phyloP scores from a whole-genome alignment of 2,888 invertebrate genomes.

The Gibbula magus region DNA sequence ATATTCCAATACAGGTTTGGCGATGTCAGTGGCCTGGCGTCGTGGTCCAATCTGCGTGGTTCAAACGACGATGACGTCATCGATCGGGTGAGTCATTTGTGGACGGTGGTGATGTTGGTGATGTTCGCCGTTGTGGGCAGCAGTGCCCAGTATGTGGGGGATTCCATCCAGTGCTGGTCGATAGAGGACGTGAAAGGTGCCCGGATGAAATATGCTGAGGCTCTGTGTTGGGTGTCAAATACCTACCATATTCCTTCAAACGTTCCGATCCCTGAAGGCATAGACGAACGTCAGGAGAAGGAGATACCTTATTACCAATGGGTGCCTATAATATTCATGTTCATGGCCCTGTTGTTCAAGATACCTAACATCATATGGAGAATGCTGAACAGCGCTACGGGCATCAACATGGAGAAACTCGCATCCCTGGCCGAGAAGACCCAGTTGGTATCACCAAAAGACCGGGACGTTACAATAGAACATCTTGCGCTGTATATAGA shows the following conservation, averaged over 20 bases:
- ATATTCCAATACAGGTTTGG: conserved; percentile 46
- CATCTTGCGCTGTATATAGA: conserved; percentile 61
- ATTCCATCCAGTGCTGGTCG: conserved; percentile 64
- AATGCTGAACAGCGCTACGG: conserved; percentile 53
- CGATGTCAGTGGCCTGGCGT: conserved; percentile 57
- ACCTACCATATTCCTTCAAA: conserved; percentile 66
- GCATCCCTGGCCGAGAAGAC: conserved; percentile 61
- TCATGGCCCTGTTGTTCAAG: conserved; percentile 66
- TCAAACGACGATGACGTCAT: conserved; percentile 66
- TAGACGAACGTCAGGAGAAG: conserved; percentile 49
- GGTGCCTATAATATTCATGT: conserved; percentile 67
- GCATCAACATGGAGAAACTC: conserved; percentile 63
- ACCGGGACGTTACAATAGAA: conserved; percentile 55
- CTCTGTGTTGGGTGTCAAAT: conserved; percentile 66
- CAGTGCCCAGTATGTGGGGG: conserved; percentile 63
- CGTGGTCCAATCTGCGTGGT: conserved; percentile 57
- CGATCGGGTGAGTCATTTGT: conserved; percentile 63
- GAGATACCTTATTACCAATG: conserved; percentile 68
- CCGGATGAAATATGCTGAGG: conserved; percentile 59
- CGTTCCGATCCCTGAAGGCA: conserved; percentile 55
- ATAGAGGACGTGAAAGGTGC: conserved; percentile 59
- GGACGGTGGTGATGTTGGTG: conserved; percentile 59
- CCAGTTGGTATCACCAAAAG: conserved; percentile 56
- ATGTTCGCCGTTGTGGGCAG: conserved; percentile 65
- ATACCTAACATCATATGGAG: conserved; percentile 64